Conservation (phyloP, 1,140 invertebrate species). For the Ptiloglossa arizonensis region DNA sequence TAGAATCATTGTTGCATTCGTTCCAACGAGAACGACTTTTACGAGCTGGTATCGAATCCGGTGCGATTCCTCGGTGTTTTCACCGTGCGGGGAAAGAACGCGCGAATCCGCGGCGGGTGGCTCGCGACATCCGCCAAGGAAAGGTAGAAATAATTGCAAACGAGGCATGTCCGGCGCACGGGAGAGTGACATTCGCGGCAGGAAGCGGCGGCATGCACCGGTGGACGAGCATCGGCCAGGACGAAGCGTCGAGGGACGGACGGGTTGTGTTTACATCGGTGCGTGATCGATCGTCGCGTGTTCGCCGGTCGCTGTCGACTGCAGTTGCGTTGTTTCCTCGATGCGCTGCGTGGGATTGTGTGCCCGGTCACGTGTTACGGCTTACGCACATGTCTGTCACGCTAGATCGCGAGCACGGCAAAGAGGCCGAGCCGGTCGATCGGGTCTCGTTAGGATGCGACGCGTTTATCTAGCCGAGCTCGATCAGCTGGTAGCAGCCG, state of each 20-base stretch:
- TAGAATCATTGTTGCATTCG: no score
- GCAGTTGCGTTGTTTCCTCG: conserved; percentile 39
- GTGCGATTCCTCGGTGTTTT: no score
- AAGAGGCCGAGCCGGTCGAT: conserved; percentile 39
- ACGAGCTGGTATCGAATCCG: no score
- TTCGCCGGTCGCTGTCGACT: conserved; percentile 27
- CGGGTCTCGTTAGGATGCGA: conserved; percentile 43
- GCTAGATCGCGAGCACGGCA: background rate
- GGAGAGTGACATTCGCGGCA: conserved; percentile 55
- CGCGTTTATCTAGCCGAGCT: conserved; percentile 18
- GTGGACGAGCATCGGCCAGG: conserved; percentile 68
- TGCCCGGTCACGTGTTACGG: conserved; percentile 60
- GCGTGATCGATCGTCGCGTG: conserved; percentile 73
- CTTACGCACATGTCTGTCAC: conserved; percentile 56
- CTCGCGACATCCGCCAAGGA: conserved; percentile 48
- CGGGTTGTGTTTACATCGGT: conserved; percentile 66
- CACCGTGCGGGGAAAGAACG: background rate
- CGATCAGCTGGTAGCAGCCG: conserved; percentile 54
- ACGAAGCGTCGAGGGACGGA: conserved; percentile 68
- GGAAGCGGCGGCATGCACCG: conserved; percentile 61
- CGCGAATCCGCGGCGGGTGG: conserved; percentile 20
- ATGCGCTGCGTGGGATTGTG: conserved; percentile 37
- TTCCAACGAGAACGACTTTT: no score
- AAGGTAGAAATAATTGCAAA: conserved; percentile 66
- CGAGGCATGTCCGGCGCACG: conserved; percentile 60